Conservation (phyloP, 1,140 invertebrate genomes). For the Drosophila arizonae region DNA sequence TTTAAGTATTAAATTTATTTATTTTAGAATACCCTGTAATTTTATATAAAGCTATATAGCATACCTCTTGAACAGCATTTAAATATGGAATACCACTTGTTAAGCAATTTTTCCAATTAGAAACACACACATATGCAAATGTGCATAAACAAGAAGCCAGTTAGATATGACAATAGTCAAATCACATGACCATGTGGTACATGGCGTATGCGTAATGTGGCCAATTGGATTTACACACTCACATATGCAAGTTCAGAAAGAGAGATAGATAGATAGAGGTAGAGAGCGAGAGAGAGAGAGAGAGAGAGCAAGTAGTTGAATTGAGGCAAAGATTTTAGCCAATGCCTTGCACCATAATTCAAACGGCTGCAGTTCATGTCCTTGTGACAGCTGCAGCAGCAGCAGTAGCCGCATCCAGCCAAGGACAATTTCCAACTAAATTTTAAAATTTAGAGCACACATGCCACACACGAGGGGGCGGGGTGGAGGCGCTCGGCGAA, state of each 20-base stretch:
- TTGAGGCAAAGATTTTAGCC: slow-evolving; percentile 41
- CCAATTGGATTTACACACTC: slow-evolving; percentile 45
- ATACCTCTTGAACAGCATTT: no score
- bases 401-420: slow-evolving; percentile 55
- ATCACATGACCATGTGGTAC: slow-evolving; percentile 39
- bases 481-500: neutral
- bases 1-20: no score
- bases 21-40: no score
- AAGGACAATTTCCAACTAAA: slow-evolving; percentile 69
- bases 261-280: no score
- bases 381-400: slow-evolving; percentile 64
- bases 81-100: no score
- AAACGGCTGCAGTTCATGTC: slow-evolving; percentile 68
- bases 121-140: neutral
- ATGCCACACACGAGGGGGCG: slow-evolving; percentile 22
- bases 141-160: slow-evolving; percentile 20
- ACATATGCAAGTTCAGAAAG: neutral
- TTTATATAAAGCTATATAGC: no score
- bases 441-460: slow-evolving; percentile 75
- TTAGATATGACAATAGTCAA: slow-evolving; percentile 1
- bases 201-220: slow-evolving; percentile 68
- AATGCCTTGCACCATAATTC: slow-evolving; percentile 68
- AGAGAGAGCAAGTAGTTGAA: slow-evolving; percentile 2
- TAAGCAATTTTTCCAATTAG: no score
- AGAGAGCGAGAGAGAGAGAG: no score